Percentiles rank a stretch among this genome's conserved stretches.
Conservation (phyloP, 2,888 invertebrate species). For the Cremastinae sp. region DNA sequence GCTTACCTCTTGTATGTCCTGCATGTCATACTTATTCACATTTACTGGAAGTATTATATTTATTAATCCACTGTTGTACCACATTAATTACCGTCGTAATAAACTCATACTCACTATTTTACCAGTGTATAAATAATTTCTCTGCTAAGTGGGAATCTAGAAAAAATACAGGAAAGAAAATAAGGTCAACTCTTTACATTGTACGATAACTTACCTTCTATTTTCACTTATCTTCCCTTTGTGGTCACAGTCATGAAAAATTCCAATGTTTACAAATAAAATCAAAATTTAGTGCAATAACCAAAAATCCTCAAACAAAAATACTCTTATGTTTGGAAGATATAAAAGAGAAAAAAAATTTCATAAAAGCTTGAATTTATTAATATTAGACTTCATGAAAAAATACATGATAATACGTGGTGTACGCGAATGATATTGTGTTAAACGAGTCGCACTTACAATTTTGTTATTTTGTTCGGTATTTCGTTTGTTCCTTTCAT, state of each 20-base stretch:
- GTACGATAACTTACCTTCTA: too few relatives aligned
- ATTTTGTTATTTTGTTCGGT: slow-evolving; percentile 21
- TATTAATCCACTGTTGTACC: slow-evolving; percentile 55
- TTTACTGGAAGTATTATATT: slow-evolving; percentile 62
- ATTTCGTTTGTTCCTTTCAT: slow-evolving; percentile 14
- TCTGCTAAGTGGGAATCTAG: not conserved
- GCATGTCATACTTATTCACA: slow-evolving; percentile 51
- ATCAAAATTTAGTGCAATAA: too few relatives aligned
- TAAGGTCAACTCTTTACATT: not conserved
- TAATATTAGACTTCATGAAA: slow-evolving; percentile 76
- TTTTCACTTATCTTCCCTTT: too few relatives aligned
- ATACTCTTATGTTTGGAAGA: too few relatives aligned
- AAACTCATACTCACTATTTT: slow-evolving; percentile 45
- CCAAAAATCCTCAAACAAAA: too few relatives aligned
- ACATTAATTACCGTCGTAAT: slow-evolving; percentile 50
- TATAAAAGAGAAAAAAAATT: too few relatives aligned
- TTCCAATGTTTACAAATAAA: too few relatives aligned
- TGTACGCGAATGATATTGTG: slow-evolving; percentile 68
- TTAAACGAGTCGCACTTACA: slow-evolving; percentile 57
- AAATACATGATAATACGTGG: slow-evolving; percentile 77
- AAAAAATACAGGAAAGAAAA: not conserved
- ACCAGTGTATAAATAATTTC: slow-evolving; percentile 26
- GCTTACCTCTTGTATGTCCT: slow-evolving; percentile 52
- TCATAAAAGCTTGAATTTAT: slow-evolving; percentile 72
- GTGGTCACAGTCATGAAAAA: too few relatives aligned